Conservation (phyloP, 1,140 invertebrate genomes). For the Drosophila repleta region DNA sequence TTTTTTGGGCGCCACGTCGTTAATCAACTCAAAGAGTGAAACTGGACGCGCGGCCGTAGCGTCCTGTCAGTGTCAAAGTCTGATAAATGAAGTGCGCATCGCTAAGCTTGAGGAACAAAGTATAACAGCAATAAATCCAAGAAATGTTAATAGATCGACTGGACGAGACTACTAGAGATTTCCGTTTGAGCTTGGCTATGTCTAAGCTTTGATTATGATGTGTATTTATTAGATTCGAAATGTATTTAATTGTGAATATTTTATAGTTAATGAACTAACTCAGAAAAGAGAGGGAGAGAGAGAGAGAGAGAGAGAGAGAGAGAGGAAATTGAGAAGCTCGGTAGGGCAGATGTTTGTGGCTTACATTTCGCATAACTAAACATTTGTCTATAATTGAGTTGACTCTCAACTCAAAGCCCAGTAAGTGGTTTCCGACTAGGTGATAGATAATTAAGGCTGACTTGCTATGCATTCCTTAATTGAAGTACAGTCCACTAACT, state of each 20-base stretch:
- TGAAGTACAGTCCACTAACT: background rate
- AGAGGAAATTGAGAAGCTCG: too few relatives aligned
- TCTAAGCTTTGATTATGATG: constrained; percentile 24
- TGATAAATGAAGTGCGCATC: constrained; percentile 50
- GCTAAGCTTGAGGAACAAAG: background rate
- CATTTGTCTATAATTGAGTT: background rate
- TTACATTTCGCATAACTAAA: background rate
- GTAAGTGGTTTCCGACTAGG: too few relatives aligned
- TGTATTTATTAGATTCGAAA: background rate
- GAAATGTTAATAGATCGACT: constrained; percentile 3
- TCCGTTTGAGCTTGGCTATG: background rate
- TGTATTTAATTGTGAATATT: background rate
- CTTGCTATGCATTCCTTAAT: background rate
- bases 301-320: too few relatives aligned
- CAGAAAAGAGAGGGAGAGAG: too few relatives aligned
- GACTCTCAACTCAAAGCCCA: too few relatives aligned
- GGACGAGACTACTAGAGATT: background rate
- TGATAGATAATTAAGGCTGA: background rate
- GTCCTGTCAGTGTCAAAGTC: constrained; percentile 48
- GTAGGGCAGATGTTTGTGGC: background rate
- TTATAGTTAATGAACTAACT: background rate
- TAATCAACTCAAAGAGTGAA: constrained; percentile 52
- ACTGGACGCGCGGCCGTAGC: constrained; percentile 26
- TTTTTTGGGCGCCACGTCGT: constrained; percentile 29
- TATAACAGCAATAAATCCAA: background rate